Percentiles rank a stretch among this genome's conserved stretches.
phyloP scores from a whole-genome alignment of 2,113 vertebrate species.

The Poeciliopsis retropinna region DNA sequence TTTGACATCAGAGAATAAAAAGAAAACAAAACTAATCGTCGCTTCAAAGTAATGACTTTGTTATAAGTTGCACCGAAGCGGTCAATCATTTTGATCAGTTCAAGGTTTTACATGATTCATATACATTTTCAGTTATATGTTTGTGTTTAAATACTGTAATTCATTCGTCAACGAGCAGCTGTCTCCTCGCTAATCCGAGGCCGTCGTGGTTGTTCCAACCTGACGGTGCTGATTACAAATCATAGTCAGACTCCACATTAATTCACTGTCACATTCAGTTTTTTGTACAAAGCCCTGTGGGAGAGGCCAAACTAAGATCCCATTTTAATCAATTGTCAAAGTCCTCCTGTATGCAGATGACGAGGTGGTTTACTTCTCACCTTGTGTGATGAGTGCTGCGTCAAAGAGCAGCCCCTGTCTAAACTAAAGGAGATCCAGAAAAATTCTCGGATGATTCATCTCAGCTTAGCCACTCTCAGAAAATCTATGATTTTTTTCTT shows the following conservation, averaged over 20 bases:
- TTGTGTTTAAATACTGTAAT: constrained; percentile 9
- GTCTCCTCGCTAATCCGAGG: constrained; percentile 36
- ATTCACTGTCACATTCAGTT: constrained; percentile 11
- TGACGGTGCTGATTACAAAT: constrained; percentile 37
- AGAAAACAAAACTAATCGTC: background rate
- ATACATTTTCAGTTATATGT: constrained; percentile 7
- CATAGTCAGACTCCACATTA: constrained; percentile 9
- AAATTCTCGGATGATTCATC: constrained; percentile 3
- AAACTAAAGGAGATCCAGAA: constrained; percentile 22
- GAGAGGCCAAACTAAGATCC: constrained; percentile 50
- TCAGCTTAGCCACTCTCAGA: background rate
- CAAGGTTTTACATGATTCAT: constrained; percentile 1
- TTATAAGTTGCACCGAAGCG: background rate
- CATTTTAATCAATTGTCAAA: constrained; percentile 42
- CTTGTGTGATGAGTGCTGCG: constrained; percentile 37
- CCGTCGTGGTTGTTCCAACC: constrained; percentile 50
- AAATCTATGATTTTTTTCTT: constrained; percentile 47
- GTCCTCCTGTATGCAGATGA: constrained; percentile 5
- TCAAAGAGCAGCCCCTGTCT: constrained; percentile 13
- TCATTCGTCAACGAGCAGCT: constrained; percentile 29
- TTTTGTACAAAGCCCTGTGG: constrained; percentile 9
- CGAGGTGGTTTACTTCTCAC: background rate
- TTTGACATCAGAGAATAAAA: constrained; percentile 16
- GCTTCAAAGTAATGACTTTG: background rate
- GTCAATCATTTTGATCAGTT: background rate